These are phyloP conservation scores for Varecia variegata DNA, from an alignment of 2,797 vertebrate genomes.

Conservation along the genomic window DNA sequence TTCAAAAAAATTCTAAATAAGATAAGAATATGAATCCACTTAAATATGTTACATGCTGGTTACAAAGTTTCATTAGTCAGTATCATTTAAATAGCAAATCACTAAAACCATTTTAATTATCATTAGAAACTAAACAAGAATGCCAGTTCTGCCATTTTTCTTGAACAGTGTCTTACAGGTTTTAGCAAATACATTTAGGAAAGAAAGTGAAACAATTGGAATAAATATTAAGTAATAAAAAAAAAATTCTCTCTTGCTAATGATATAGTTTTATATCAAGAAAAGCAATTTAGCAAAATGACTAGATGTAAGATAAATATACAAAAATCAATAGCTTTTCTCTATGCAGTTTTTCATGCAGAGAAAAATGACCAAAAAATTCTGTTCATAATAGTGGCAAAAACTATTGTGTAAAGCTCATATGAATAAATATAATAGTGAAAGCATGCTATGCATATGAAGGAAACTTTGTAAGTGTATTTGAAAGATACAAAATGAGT, in stretches of 20 bases:
- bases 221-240: background rate
- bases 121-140: background rate
- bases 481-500: background rate
- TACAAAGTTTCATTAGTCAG: background rate
- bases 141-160: background rate
- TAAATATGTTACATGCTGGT: background rate
- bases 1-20: background rate
- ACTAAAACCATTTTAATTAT: background rate
- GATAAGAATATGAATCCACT: background rate
- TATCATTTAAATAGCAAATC: background rate
- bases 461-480: background rate
- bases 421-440: background rate
- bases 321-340: background rate
- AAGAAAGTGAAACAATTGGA: background rate
- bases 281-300: background rate
- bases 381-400: background rate
- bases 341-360: background rate
- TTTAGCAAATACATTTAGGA: background rate
- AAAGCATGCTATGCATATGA: background rate
- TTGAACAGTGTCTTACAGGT: background rate
- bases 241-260: background rate
- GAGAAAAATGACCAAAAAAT: background rate
- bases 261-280: background rate
- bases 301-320: background rate
- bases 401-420: background rate